A percentile compares a stretch with the other conserved stretches of the same genome.
Conservation (phyloP, 1,140 invertebrate genomes). For the Zaprionus ornatus region DNA sequence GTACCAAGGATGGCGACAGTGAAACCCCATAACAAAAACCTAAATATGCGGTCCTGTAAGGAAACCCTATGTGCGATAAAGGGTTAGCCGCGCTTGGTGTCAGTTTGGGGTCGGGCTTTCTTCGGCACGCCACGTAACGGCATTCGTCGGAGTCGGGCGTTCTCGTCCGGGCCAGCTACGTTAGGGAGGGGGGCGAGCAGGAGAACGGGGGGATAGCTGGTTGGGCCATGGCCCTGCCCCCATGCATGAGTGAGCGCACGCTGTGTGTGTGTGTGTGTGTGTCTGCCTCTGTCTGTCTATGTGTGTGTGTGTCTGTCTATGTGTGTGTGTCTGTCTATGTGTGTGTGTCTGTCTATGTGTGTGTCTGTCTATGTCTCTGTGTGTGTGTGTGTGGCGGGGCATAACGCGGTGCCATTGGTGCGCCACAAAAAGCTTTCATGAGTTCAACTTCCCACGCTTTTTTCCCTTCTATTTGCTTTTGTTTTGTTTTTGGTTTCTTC, state of each 20-base stretch:
- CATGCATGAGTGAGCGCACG: slow-evolving; percentile 37
- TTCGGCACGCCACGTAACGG: slow-evolving; percentile 69
- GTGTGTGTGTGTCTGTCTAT: slow-evolving; percentile 36
- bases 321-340: slow-evolving; percentile 44
- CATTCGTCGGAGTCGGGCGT: slow-evolving; percentile 62
- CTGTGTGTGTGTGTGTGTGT: slow-evolving; percentile 12
- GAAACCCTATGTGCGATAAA: slow-evolving; percentile 84
- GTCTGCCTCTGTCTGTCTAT: slow-evolving; percentile 14
- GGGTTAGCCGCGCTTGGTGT: slow-evolving; percentile 84
- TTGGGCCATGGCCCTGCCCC: slow-evolving; percentile 32
- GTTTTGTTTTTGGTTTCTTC: slow-evolving; percentile 41
- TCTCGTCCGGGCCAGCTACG: slow-evolving; percentile 15
- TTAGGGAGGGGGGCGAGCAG: neutral
- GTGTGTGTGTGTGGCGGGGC: slow-evolving; percentile 70
- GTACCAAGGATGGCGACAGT: slow-evolving; percentile 45
- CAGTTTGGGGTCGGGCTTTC: slow-evolving; percentile 83
- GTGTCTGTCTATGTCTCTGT: slow-evolving; percentile 33
- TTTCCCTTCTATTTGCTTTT: slow-evolving; percentile 31
- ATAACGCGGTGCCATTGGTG: slow-evolving; percentile 84
- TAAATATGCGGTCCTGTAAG: slow-evolving; percentile 84
- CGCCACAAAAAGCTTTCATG: slow-evolving; percentile 84
- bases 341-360: slow-evolving; percentile 12
- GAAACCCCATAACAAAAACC: slow-evolving; percentile 79
- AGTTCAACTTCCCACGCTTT: slow-evolving; percentile 64
- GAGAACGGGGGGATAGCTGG: neutral